Evolutionary conservation across 2,888 invertebrate species (phyloP).

Genomic region (Automeris io): DNA sequence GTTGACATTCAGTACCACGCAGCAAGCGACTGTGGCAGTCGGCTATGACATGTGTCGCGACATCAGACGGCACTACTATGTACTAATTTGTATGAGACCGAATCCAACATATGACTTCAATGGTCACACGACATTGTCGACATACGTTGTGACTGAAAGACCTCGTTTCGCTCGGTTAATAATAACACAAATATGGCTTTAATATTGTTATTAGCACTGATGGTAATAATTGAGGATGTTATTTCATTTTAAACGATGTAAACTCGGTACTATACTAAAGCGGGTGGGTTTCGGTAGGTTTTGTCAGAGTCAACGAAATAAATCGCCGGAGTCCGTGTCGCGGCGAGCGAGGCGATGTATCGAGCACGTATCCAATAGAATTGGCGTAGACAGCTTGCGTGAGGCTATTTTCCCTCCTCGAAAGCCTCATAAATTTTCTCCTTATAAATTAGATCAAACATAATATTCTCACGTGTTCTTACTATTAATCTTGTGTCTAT

Average conservation of each 20-base stretch:
- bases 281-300: slow-evolving; percentile 16
- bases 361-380: slow-evolving; percentile 57
- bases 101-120: no score
- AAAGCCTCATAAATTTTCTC: slow-evolving; percentile 54
- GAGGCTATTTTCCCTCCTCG: slow-evolving; percentile 49
- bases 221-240: slow-evolving; percentile 3
- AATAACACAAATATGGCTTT: no score
- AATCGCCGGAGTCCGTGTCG: slow-evolving; percentile 47
- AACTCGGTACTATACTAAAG: slow-evolving; percentile 25
- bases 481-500: slow-evolving; percentile 5
- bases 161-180: no score
- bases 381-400: slow-evolving; percentile 51
- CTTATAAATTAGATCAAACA: slow-evolving; percentile 61
- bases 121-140: no score
- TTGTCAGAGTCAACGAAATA: slow-evolving; percentile 44
- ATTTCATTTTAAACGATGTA: slow-evolving; percentile 43
- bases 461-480: slow-evolving; percentile 27
- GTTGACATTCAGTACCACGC: no score
- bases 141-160: no score
- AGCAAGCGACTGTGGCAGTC: no score
- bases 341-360: slow-evolving; percentile 46
- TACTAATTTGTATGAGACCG: no score
- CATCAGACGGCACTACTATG: no score
- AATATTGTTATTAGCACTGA: no score
- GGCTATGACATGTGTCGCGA: no score